phyloP scores from a whole-genome alignment of 1,140 invertebrate species.

The Metopolophium dirhodum region DNA sequence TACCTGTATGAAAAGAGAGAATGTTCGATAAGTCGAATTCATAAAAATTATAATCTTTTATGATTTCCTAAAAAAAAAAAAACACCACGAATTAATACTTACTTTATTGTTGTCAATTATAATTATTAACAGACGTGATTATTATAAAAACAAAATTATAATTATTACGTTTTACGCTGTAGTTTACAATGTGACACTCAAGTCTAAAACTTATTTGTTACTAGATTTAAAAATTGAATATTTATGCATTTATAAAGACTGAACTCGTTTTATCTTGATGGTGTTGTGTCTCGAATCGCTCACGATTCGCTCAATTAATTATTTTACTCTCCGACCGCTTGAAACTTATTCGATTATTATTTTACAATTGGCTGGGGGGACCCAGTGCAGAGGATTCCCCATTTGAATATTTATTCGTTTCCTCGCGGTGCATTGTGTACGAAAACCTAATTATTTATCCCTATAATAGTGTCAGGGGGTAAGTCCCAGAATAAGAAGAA shows the following conservation, averaged over 20 bases:
- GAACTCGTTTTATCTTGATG: not conserved
- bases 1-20: not conserved
- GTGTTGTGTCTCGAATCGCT: not conserved
- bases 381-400: not conserved
- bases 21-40: not conserved
- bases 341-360: constrained; percentile 14
- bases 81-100: not conserved
- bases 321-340: not conserved
- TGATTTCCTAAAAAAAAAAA: not conserved
- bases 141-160: not conserved
- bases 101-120: not conserved
- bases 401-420: constrained; percentile 42
- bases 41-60: not conserved
- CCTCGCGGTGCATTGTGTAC: not conserved
- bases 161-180: not conserved
- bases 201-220: not conserved
- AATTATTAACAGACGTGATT: not conserved
- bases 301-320: not conserved
- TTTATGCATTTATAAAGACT: not conserved
- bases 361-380: constrained; percentile 3
- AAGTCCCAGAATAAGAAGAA: not conserved
- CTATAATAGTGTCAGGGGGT: constrained; percentile 14
- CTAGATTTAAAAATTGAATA: not conserved
- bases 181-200: not conserved
- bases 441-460: constrained; percentile 51